Evolutionary conservation across 2,888 invertebrate species (phyloP).

Genomic region (Chrysolina haemoptera): DNA sequence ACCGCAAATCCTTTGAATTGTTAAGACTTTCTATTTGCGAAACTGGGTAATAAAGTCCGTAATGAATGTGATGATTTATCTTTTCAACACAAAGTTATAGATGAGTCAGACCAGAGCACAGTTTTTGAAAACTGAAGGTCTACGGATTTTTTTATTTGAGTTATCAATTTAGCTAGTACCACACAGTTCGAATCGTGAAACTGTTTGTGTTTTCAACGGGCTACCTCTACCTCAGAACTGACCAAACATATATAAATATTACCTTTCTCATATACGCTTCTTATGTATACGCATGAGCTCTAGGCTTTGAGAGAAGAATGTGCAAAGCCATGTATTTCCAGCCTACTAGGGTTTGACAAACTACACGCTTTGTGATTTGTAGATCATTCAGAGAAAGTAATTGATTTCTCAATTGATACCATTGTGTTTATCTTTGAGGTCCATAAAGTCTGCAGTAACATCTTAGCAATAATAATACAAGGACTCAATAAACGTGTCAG

Average conservation of each 20-base stretch:
- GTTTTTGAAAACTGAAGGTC: too few species aligned
- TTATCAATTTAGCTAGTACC: too few species aligned
- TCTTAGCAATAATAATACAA: too few species aligned
- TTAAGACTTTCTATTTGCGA: too few species aligned
- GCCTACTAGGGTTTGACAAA: constrained; percentile 8
- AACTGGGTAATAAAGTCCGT: constrained; percentile 29
- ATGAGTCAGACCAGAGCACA: constrained; percentile 32
- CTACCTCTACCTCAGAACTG: constrained; percentile 46
- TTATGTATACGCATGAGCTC: constrained; percentile 46
- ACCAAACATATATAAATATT: constrained; percentile 29
- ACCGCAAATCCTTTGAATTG: too few species aligned
- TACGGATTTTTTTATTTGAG: too few species aligned
- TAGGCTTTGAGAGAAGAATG: constrained; percentile 41
- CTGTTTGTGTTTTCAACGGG: constrained; percentile 44
- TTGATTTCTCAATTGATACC: constrained; percentile 26
- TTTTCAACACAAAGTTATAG: constrained; percentile 37
- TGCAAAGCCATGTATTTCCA: constrained; percentile 39
- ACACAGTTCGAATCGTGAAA: constrained; percentile 43
- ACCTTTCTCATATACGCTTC: too few species aligned
- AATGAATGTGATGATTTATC: constrained; percentile 26
- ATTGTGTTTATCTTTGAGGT: too few species aligned
- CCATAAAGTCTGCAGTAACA: too few species aligned
- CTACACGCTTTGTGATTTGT: constrained; percentile 29
- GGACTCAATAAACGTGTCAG: too few species aligned
- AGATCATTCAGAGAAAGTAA: constrained; percentile 31